Conservation (phyloP, 2,113 vertebrate genomes). For the Petrocephalus zakoni region DNA sequence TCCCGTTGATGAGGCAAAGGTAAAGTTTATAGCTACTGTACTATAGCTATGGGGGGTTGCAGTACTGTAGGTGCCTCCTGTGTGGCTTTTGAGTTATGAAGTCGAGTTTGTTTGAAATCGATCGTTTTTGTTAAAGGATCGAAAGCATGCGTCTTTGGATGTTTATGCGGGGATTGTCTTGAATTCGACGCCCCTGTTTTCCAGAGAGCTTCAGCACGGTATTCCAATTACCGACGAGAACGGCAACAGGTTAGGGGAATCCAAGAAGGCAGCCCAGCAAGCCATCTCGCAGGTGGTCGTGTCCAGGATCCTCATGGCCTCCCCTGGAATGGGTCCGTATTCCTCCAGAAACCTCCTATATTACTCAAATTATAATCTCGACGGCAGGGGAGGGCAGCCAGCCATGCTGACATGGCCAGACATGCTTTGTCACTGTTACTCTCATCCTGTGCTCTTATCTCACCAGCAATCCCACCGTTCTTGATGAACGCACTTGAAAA, state of each 20-base stretch:
- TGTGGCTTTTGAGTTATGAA: background rate
- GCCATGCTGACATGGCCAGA: background rate
- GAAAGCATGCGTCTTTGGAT: background rate
- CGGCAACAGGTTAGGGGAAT: constrained; percentile 86
- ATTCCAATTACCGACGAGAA: constrained; percentile 88
- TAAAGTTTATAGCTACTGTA: constrained; percentile 46
- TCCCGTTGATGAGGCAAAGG: constrained; percentile 97
- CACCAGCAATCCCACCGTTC: constrained; percentile 88
- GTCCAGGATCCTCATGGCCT: constrained; percentile 94
- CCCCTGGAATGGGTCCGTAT: constrained; percentile 90
- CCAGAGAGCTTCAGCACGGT: constrained; percentile 84
- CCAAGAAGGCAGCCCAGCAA: constrained; percentile 82
- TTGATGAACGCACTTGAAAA: constrained; percentile 96
- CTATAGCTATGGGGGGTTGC: too few relatives aligned
- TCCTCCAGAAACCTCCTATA: background rate
- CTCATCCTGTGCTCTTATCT: background rate
- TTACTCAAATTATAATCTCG: background rate
- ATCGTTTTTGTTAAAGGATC: background rate
- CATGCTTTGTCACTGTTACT: background rate
- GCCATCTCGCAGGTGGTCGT: constrained; percentile 91
- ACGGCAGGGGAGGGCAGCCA: background rate
- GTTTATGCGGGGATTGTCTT: background rate
- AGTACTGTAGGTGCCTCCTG: background rate
- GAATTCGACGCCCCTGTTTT: background rate
- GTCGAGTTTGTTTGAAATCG: too few relatives aligned